A percentile compares a stretch with the other conserved stretches of the same genome.
phyloP scores from a whole-genome alignment of 1,140 invertebrate genomes.

The Branchinecta lindahli region DNA sequence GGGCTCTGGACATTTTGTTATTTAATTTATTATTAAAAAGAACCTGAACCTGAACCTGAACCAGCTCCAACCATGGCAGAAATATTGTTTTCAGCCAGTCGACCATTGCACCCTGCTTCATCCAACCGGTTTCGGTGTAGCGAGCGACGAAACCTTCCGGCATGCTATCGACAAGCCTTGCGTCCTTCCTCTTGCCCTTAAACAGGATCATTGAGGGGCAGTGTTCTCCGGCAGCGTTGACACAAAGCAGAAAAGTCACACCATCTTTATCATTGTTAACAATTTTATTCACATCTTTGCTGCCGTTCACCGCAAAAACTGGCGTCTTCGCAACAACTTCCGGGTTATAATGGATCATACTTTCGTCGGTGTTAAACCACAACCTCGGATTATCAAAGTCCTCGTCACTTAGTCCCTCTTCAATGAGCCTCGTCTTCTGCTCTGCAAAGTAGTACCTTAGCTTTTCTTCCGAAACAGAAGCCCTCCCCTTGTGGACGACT shows the following conservation, averaged over 20 bases:
- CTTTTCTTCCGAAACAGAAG: slow-evolving; percentile 26
- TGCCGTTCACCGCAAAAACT: too few relatives aligned
- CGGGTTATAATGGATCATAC: slow-evolving; percentile 24
- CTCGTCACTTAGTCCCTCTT: slow-evolving; percentile 21
- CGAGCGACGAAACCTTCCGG: slow-evolving; percentile 14
- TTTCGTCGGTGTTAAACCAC: slow-evolving; percentile 31
- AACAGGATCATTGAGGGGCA: neutral
- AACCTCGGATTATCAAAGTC: slow-evolving; percentile 26
- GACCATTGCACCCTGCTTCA: neutral
- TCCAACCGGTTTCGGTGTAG: neutral
- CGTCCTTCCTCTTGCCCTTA: neutral
- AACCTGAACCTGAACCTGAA: too few relatives aligned
- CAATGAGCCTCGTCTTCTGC: slow-evolving; percentile 25
- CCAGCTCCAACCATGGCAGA: too few relatives aligned
- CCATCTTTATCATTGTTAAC: neutral
- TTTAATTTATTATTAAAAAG: too few relatives aligned
- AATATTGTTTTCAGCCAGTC: neutral
- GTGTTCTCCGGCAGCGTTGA: neutral
- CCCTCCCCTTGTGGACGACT: slow-evolving; percentile 27
- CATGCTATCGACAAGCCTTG: neutral
- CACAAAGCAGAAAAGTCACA: neutral
- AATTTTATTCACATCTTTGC: neutral
- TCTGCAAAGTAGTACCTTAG: slow-evolving; percentile 29
- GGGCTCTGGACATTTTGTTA: too few relatives aligned
- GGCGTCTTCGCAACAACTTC: slow-evolving; percentile 13